Percentiles rank a stretch among this genome's conserved stretches.
phyloP scores from a whole-genome alignment of 2,797 vertebrate species.

The Pseudocheirus occidentalis region DNA sequence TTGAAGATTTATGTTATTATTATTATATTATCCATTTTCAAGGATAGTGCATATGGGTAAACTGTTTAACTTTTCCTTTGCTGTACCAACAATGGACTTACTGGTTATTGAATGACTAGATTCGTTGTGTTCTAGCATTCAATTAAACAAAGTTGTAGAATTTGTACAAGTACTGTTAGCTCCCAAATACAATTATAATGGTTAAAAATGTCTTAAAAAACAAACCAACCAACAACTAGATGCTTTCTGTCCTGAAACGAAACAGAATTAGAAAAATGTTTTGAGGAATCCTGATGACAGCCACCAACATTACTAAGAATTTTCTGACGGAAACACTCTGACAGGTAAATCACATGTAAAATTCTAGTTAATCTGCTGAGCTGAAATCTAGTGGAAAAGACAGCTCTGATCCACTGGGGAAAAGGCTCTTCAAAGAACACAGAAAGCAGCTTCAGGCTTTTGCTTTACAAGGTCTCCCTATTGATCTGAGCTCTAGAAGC shows the following conservation, averaged over 20 bases:
- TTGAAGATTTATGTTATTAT: slow-evolving; percentile 47
- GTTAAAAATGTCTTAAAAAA: slow-evolving; percentile 22
- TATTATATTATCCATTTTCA: no score
- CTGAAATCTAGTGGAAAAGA: slow-evolving; percentile 87
- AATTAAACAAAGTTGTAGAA: slow-evolving; percentile 53
- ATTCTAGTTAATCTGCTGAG: slow-evolving; percentile 86
- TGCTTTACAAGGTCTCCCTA: slow-evolving; percentile 84
- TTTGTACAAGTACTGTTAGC: slow-evolving; percentile 3
- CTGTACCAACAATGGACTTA: slow-evolving; percentile 20
- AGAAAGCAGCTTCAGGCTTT: slow-evolving; percentile 82
- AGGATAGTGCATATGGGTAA: neutral
- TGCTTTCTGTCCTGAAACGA: slow-evolving; percentile 42
- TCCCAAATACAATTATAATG: slow-evolving; percentile 57
- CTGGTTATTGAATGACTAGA: slow-evolving; percentile 40
- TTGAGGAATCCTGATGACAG: slow-evolving; percentile 83
- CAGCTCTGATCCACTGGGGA: slow-evolving; percentile 84
- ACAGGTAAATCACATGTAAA: slow-evolving; percentile 91
- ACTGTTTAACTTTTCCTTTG: slow-evolving; percentile 31
- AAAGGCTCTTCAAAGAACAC: slow-evolving; percentile 81
- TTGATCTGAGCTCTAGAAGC: slow-evolving; percentile 89
- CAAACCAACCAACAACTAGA: no score
- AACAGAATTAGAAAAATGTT: slow-evolving; percentile 55
- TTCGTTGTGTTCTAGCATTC: slow-evolving; percentile 39
- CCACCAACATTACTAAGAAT: slow-evolving; percentile 84
- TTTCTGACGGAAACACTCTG: slow-evolving; percentile 90